phyloP scores from a whole-genome alignment of 2,888 invertebrate genomes.

The Trichogramma evanescens region DNA sequence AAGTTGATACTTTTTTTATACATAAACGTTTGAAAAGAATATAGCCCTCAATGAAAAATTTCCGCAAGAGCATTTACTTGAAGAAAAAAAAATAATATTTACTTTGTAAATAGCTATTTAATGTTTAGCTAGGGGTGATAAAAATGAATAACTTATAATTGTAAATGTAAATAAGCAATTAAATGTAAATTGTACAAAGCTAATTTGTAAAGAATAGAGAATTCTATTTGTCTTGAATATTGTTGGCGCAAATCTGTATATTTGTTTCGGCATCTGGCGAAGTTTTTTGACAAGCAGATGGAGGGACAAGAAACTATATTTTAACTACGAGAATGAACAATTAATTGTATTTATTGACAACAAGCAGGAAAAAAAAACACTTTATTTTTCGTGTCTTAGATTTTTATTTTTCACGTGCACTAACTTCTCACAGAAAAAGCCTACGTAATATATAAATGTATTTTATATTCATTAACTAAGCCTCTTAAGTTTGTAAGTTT shows the following conservation, averaged over 20 bases:
- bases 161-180: constrained; percentile 19
- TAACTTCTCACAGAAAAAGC: no score
- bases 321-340: no score
- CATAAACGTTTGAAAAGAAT: background rate
- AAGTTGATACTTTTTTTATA: constrained; percentile 15
- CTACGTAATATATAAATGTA: constrained; percentile 5
- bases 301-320: no score
- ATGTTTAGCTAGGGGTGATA: constrained; percentile 21
- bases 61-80: constrained; percentile 20
- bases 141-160: constrained; percentile 4
- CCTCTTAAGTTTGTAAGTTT: constrained; percentile 5
- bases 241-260: constrained; percentile 20
- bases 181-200: constrained; percentile 24
- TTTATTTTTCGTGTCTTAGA: no score
- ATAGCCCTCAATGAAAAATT: constrained; percentile 16
- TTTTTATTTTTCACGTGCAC: no score
- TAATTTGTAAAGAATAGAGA: constrained; percentile 21
- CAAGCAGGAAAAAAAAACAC: no score
- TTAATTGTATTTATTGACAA: no score
- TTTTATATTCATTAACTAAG: constrained; percentile 17
- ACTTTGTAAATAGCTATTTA: constrained; percentile 24
- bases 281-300: no score
- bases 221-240: constrained; percentile 15
- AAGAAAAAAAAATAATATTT: constrained; percentile 14
- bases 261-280: constrained; percentile 18